Evolutionary conservation across 2,113 vertebrate genomes (phyloP), one percentile per base, ranked within the genome.

Genomic region (Centropus bengalensis): DNA sequence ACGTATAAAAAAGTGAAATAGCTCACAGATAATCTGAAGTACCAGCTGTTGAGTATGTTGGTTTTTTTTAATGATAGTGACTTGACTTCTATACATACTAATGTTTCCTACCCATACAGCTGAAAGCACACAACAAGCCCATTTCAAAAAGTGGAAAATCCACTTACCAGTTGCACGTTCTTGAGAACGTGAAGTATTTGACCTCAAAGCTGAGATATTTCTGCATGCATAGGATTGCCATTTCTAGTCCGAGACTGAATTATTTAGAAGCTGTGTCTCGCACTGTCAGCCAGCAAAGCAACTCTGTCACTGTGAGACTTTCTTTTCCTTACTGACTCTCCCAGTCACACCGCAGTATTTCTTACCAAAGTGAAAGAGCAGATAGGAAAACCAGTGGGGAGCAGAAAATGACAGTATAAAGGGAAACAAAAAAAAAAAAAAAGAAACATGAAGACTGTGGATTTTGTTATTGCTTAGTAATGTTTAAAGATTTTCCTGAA

Each of bases 271-370:
- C 62, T 42, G 6, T 7, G 28, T 95, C 68, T 91, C 2, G 2
- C 76, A 23, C 76, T 86, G 86, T 63, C 88, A 92, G 73, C 71
- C 77, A 81, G 88, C 79, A 88, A 64, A 91, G 76, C 81, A 86
- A 55, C 85, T 75, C 85, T 91, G 51, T 83, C 86, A 63, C 52
- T 63, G 44, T 63, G 79, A 30, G 45, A 14, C 64, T 88, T 86
- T 60, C 36, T 82, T 69, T 90, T 81, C 66, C 47, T 40, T 62
- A 12, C 75, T 33, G 59, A 36, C 68, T 88, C 60, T 80, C 62
- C 58, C 66, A 82, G 78, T 44, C 28, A 22, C 33, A 38, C 56
- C 66, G 73, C 52, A 63, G 68, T 63, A 59, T 70, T 89, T 80
- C 33, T 42, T 77, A 64, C 33, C 76, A 55, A 90, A 80, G 38